A percentile compares a stretch with the other conserved stretches of the same genome.
These are phyloP conservation scores for Sipunculus nudus DNA, from an alignment of 2,888 invertebrate species.

Conservation along the genomic window DNA sequence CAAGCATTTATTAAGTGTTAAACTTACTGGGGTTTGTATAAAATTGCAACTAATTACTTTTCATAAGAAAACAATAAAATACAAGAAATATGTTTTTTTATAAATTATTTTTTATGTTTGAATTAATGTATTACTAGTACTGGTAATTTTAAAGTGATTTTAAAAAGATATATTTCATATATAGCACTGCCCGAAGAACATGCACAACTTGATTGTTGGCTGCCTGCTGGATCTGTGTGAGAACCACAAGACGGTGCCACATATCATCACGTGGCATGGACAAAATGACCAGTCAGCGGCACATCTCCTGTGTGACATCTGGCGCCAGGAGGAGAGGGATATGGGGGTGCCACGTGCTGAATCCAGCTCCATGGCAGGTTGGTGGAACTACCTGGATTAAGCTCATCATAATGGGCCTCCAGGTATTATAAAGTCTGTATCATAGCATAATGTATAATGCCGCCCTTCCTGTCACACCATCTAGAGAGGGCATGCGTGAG, in stretches of 20 bases:
- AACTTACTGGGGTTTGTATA: too few species aligned
- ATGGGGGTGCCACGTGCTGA: constrained; percentile 58
- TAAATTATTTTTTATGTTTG: too few species aligned
- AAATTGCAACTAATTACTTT: too few species aligned
- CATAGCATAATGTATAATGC: too few species aligned
- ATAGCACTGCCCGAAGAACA: constrained; percentile 62
- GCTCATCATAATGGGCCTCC: not conserved
- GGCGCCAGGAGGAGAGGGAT: constrained; percentile 63
- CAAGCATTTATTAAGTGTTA: too few species aligned
- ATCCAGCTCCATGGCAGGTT: constrained; percentile 57
- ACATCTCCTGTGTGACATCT: constrained; percentile 64
- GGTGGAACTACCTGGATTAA: not conserved
- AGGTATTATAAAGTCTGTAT: not conserved
- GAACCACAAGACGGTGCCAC: constrained; percentile 63
- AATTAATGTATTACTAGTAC: too few species aligned
- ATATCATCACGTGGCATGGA: constrained; percentile 64
- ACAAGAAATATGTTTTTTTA: too few species aligned
- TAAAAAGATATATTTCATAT: too few species aligned
- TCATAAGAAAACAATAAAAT: too few species aligned
- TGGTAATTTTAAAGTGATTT: too few species aligned
- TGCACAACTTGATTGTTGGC: constrained; percentile 64
- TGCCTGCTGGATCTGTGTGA: constrained; percentile 65
- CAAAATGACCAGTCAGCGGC: constrained; percentile 55
- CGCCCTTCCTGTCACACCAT: too few species aligned
- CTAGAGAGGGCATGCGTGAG: too few species aligned